Evolutionary conservation across 2,888 invertebrate species (phyloP).

Genomic region (Hecatera dysodea): DNA sequence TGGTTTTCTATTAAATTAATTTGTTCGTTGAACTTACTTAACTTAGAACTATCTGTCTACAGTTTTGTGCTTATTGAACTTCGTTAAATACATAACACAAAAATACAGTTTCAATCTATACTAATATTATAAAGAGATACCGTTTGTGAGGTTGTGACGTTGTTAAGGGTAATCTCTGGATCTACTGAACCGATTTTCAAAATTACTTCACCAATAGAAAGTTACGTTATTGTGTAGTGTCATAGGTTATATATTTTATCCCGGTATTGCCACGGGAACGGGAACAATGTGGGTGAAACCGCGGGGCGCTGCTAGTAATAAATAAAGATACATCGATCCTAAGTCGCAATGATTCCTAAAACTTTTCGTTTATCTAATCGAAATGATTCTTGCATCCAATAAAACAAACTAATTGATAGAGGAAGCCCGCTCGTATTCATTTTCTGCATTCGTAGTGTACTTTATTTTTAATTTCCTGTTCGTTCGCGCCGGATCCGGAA

Average conservation of each 20-base stretch:
- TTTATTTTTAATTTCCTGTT: constrained; percentile 68
- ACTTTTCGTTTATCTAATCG: background rate
- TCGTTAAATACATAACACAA: background rate
- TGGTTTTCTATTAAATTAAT: background rate
- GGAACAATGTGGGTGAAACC: no score
- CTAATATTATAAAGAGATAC: no score
- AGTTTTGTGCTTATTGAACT: background rate
- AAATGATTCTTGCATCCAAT: constrained; percentile 21
- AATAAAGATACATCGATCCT: no score
- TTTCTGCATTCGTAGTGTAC: constrained; percentile 42
- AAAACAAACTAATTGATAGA: constrained; percentile 43
- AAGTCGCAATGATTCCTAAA: background rate
- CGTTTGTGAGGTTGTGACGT: no score
- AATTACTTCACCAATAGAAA: no score
- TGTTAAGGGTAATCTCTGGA: no score
- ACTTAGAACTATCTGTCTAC: background rate
- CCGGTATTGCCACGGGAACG: no score
- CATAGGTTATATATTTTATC: no score
- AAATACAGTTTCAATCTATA: background rate
- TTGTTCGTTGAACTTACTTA: background rate
- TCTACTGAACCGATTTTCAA: no score
- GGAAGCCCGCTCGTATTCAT: constrained; percentile 37
- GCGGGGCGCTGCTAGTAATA: no score
- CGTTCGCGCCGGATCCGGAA: constrained; percentile 51
- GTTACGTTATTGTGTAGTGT: no score